A percentile compares a stretch with the other conserved stretches of the same genome.
phyloP scores from a whole-genome alignment of 2,113 vertebrate genomes.

The Genyomyrus donnyi region DNA sequence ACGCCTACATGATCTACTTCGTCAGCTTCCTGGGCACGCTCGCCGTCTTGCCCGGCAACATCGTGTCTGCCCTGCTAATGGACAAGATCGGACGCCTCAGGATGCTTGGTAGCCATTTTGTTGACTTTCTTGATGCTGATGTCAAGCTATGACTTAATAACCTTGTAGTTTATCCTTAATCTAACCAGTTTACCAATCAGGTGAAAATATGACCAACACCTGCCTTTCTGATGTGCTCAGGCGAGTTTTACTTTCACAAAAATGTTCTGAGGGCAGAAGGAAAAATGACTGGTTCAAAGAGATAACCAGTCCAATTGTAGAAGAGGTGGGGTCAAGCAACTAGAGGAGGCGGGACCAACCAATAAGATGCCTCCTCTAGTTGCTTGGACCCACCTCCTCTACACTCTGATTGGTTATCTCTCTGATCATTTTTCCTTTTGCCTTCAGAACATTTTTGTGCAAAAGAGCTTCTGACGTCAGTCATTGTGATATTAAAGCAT shows the following conservation, averaged over 20 bases:
- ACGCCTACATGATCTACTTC: conserved; percentile 97
- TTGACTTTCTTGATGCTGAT: background rate
- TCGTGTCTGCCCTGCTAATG: conserved; percentile 92
- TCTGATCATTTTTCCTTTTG: too few relatives aligned
- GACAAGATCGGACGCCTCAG: conserved; percentile 94
- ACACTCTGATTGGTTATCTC: too few relatives aligned
- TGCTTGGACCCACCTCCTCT: too few relatives aligned
- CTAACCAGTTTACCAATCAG: background rate
- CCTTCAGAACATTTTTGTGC: too few relatives aligned
- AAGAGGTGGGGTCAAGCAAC: too few relatives aligned
- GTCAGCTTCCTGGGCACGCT: conserved; percentile 93
- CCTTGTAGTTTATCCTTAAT: background rate
- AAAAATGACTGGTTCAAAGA: too few relatives aligned
- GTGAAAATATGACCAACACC: background rate
- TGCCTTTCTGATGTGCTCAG: background rate
- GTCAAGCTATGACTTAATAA: background rate
- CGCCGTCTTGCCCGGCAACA: conserved; percentile 91
- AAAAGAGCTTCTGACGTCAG: background rate
- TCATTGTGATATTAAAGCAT: background rate
- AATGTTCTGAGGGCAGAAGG: too few relatives aligned
- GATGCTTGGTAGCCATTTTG: conserved; percentile 74
- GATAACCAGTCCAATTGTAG: too few relatives aligned
- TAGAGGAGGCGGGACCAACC: too few relatives aligned
- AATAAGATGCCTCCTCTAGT: too few relatives aligned
- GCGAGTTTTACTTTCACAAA: too few relatives aligned